Evolutionary conservation across 2,113 vertebrate species (phyloP).

Genomic region (Plectropomus leopardus): DNA sequence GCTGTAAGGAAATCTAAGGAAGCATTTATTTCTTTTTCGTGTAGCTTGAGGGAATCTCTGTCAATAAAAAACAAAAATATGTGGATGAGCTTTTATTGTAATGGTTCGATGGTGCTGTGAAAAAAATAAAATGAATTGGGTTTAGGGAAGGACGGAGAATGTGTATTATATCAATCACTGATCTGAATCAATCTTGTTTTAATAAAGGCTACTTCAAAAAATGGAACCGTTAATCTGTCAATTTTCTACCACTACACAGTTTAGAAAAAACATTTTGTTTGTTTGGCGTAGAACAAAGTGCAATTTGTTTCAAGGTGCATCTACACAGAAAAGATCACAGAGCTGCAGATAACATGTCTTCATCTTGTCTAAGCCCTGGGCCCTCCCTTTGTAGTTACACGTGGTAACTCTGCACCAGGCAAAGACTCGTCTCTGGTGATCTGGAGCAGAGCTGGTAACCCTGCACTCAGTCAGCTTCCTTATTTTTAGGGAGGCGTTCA

Average conservation of each 20-base stretch:
- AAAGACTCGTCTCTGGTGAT: slow-evolving; percentile 42
- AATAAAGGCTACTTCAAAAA: neutral
- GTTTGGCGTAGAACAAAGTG: slow-evolving; percentile 41
- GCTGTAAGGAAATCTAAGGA: slow-evolving; percentile 54
- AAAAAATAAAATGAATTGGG: slow-evolving; percentile 29
- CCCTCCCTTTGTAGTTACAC: slow-evolving; percentile 66
- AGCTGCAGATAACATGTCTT: slow-evolving; percentile 49
- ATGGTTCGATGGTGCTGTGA: slow-evolving; percentile 32
- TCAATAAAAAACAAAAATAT: slow-evolving; percentile 37
- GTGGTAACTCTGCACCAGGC: slow-evolving; percentile 54
- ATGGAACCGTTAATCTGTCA: slow-evolving; percentile 2
- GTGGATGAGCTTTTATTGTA: slow-evolving; percentile 50
- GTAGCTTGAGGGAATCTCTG: slow-evolving; percentile 48
- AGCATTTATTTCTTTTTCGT: slow-evolving; percentile 46
- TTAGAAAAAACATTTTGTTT: slow-evolving; percentile 13
- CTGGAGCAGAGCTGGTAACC: slow-evolving; percentile 51
- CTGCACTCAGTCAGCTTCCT: slow-evolving; percentile 37
- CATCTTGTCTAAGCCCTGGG: slow-evolving; percentile 59
- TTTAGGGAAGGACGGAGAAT: slow-evolving; percentile 17
- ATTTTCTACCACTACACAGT: neutral
- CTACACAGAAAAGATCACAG: slow-evolving; percentile 54
- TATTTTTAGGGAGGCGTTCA: slow-evolving; percentile 55
- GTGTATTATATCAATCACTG: slow-evolving; percentile 26
- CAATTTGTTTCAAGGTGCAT: slow-evolving; percentile 55
- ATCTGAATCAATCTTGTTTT: neutral